phyloP scores from a whole-genome alignment of 1,140 invertebrate species.

The Venturia canescens region DNA sequence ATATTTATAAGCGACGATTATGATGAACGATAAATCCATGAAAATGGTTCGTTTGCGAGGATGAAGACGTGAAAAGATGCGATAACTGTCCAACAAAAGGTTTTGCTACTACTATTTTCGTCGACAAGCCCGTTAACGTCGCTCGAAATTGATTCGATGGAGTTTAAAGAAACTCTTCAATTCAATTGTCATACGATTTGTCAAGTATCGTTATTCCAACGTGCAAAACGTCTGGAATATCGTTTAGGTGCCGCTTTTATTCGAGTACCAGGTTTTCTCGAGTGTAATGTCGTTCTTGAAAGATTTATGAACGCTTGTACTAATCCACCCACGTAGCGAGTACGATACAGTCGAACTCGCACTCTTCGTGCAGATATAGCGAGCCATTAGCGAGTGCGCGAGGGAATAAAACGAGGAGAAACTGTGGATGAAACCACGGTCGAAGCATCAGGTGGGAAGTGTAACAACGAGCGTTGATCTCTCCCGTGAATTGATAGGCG shows the following conservation, averaged over 20 bases:
- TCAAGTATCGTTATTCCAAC: neutral
- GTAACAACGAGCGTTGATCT: conserved; percentile 31
- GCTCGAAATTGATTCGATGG: no score
- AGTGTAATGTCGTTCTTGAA: neutral
- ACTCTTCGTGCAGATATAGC: neutral
- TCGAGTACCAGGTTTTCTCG: neutral
- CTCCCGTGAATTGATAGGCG: conserved; percentile 30
- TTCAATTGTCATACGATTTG: no score
- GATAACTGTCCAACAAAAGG: neutral
- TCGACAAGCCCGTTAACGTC: no score
- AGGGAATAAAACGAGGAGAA: conserved; percentile 16
- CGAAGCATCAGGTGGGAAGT: conserved; percentile 38
- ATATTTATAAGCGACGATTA: neutral
- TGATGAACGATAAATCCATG: neutral
- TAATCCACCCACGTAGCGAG: conserved; percentile 33
- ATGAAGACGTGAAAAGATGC: neutral
- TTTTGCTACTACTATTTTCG: neutral
- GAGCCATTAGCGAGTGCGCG: conserved; percentile 10
- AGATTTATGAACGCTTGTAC: conserved; percentile 23
- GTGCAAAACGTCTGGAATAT: conserved; percentile 11
- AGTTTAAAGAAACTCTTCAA: no score
- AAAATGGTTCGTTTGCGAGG: neutral
- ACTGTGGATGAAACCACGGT: neutral
- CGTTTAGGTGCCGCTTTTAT: neutral
- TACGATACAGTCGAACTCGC: conserved; percentile 14